These are phyloP conservation scores for Aramus guarauna DNA, from an alignment of 2,113 vertebrate genomes.

Conservation along the genomic window DNA sequence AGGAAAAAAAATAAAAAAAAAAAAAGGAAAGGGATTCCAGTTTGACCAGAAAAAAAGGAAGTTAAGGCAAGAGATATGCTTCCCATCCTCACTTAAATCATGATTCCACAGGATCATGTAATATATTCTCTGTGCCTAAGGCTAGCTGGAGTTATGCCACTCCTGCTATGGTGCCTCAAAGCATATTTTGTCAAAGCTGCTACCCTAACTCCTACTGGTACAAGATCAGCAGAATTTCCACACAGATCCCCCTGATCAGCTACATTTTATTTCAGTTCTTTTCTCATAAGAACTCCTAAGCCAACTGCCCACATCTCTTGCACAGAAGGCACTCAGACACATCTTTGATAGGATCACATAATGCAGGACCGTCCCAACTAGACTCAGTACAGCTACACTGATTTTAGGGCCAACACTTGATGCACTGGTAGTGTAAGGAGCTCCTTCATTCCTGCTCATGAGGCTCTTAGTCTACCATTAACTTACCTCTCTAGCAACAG, in stretches of 20 bases:
- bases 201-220: not conserved
- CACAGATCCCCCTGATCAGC: not conserved
- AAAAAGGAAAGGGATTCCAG: not conserved
- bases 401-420: not conserved
- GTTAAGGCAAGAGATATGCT: not conserved
- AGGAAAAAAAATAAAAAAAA: not conserved
- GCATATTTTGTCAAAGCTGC: not conserved
- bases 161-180: not conserved
- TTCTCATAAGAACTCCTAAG: not conserved
- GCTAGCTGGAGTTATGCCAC: not conserved
- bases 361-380: not conserved
- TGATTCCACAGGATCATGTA: fast-evolving
- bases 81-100: not conserved
- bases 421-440: not conserved
- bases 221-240: not conserved
- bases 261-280: not conserved
- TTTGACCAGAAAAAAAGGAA: not conserved
- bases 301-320: not conserved
- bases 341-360: not conserved
- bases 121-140: not conserved
- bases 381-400: not conserved
- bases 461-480: not conserved
- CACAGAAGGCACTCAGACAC: not conserved
- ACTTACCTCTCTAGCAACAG: not conserved
- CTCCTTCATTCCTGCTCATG: not conserved